phyloP scores from a whole-genome alignment of 1,140 invertebrate genomes.

The Lineus longissimus region DNA sequence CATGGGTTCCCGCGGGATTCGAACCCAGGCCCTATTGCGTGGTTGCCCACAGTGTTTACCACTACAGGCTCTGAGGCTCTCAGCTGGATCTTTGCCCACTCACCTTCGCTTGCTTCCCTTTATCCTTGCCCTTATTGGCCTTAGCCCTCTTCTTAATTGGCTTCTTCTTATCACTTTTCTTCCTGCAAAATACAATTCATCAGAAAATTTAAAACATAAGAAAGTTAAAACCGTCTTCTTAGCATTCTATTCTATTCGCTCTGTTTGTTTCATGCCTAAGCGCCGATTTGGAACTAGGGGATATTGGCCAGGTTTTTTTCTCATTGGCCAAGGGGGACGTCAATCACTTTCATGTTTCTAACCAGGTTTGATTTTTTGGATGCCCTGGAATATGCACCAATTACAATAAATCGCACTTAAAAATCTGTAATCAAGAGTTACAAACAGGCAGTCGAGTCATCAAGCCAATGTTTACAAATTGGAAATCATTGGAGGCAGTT shows the following conservation, averaged over 20 bases:
- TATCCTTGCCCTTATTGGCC: conserved; percentile 43
- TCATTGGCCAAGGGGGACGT: not conserved
- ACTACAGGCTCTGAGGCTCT: not conserved
- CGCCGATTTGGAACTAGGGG: not conserved
- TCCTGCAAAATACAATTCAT: conserved; percentile 29
- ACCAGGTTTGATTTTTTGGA: no score
- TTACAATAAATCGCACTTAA: no score
- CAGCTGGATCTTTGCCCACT: not conserved
- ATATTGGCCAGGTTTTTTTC: not conserved
- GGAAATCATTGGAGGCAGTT: no score
- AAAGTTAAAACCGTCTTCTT: not conserved
- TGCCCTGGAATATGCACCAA: no score
- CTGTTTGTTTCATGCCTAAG: not conserved
- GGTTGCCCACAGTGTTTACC: no score
- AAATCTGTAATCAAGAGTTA: no score
- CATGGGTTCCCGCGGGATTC: not conserved
- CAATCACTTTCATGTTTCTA: not conserved
- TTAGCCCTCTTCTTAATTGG: conserved; percentile 43
- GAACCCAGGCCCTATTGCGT: not conserved
- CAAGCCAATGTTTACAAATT: no score
- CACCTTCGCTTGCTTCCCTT: conserved; percentile 47
- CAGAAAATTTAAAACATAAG: not conserved
- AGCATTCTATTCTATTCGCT: not conserved
- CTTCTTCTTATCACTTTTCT: conserved; percentile 48
- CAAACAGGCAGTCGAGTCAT: no score